Evolutionary conservation across 92 coral and sea anemone genomes (phyloP).

Genomic region (Diadumene lineata): DNA sequence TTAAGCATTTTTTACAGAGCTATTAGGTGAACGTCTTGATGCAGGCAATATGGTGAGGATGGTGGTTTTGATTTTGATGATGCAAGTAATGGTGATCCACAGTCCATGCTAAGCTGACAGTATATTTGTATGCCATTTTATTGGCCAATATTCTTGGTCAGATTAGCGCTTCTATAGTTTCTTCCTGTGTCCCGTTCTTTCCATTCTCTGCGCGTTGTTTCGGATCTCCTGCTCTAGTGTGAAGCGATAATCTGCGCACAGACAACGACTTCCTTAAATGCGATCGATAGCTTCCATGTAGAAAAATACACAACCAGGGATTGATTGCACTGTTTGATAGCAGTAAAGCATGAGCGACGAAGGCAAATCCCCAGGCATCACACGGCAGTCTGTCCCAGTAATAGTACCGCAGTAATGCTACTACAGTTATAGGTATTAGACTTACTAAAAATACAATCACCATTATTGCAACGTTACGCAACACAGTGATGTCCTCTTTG

Average conservation of each 20-base stretch:
- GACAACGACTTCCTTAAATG: constrained; percentile 2
- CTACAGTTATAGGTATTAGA: constrained; percentile 15
- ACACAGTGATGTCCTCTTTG: constrained; percentile 36
- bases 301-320: constrained; percentile 29
- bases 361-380: constrained; percentile 28
- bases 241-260: neutral
- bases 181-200: no score
- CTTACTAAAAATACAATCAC: constrained; percentile 26
- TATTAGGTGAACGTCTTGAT: no score
- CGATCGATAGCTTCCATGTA: constrained; percentile 8
- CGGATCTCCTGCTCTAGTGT: neutral
- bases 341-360: constrained; percentile 20
- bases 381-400: constrained; percentile 44
- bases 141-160: no score
- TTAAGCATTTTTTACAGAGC: no score
- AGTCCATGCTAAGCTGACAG: no score
- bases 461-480: constrained; percentile 26
- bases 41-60: no score
- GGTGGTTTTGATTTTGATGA: no score
- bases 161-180: no score
- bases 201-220: no score
- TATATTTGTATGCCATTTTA: no score
- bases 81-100: no score
- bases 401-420: constrained; percentile 24
- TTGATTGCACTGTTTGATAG: constrained; percentile 27